Base-by-base conservation (phyloP, 2,888 invertebrate genomes). In the Metellina segmentata region DNA sequence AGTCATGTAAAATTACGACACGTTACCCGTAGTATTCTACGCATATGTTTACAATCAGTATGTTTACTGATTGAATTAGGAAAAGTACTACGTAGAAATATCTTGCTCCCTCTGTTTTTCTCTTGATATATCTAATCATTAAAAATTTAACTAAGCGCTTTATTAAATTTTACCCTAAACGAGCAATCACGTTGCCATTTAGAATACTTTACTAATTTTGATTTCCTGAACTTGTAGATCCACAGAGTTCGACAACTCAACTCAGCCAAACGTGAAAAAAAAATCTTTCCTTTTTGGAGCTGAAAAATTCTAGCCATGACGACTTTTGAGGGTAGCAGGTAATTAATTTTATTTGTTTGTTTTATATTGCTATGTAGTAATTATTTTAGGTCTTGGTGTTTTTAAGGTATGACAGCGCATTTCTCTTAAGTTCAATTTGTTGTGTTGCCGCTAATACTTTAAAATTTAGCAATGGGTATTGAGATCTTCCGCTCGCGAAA, bases 311-410 rank as follows among this genome's bases (percentile, higher is more conserved):
- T 70, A 34, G 34, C 1, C 6, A 90, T 90, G 90, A 77, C 81
- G 34, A 86, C 51, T 11, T 90, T 77, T 74, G 90, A 90, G 16
- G 86, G 86, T 34, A 86, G 74, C 75, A 81, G 90, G 90, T 90
- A 81, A 70, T 51, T 48, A 75, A 49, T 20, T 70, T 78, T 61
- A 61, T 61, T 16, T 61, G n/a, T 69, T 81, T 51, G 53, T 49
- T 34, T 74, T 70, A 74, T 81, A 52, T 74, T 20, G 70, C n/a
- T 89, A 8, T 19, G 61, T n/a, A 4, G 7, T 13, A 81, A 19
- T 7, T 9, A n/a, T 34, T 71, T n/a, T 71, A 71, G 52, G n/a
- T 77, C 16, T 48, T 77, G 11, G 9, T 51, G 16, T 11, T 78
- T 53, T 83, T 72, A 13, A 13, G 52, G 8, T 8, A 19, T 69